phyloP scores from a whole-genome alignment of 2,797 vertebrate species.

The Myiothlypis coronata region DNA sequence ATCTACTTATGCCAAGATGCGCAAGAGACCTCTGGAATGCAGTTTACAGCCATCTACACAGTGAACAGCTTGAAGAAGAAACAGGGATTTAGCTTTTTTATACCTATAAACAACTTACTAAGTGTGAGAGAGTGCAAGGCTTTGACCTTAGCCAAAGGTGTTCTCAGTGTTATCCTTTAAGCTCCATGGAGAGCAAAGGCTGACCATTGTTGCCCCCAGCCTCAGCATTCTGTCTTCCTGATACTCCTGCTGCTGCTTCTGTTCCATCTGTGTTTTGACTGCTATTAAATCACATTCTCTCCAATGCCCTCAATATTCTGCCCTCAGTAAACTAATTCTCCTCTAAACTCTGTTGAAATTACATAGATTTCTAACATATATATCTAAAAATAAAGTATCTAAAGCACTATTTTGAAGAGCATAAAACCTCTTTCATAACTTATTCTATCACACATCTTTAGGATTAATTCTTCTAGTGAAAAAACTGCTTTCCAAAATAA shows the following conservation, averaged over 20 bases:
- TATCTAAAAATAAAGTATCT: not conserved
- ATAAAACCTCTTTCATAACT: not conserved
- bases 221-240: not conserved
- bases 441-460: not conserved
- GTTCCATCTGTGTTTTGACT: not conserved
- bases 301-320: not conserved
- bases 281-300: not conserved
- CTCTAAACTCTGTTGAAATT: not conserved
- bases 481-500: not conserved
- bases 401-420: not conserved
- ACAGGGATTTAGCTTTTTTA: not conserved
- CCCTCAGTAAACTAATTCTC: not conserved
- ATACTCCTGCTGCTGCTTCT: not conserved
- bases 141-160: not conserved
- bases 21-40: not conserved
- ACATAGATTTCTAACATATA: not conserved
- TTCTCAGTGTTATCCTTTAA: not conserved
- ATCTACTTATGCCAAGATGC: not conserved
- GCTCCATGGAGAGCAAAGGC: not conserved
- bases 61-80: not conserved
- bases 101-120: not conserved
- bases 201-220: not conserved
- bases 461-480: not conserved
- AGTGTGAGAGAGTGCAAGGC: not conserved
- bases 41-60: not conserved